Base-by-base conservation (phyloP, 1,140 invertebrate species). In the Drosophila kurseongensis region DNA sequence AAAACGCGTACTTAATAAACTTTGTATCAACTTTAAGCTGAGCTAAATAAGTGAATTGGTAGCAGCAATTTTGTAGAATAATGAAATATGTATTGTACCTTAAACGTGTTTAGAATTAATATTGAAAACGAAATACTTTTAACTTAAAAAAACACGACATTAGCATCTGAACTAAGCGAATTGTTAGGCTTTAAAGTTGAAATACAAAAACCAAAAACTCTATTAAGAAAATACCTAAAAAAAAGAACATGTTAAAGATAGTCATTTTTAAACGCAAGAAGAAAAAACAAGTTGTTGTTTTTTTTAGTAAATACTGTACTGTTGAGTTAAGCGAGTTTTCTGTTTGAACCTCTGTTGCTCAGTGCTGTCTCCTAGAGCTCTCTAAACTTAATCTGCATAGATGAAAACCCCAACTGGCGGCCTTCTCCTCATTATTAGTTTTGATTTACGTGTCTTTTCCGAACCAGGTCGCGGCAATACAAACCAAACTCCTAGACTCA, bases 1-100 rank as follows among this genome's bases (percentile, higher is more conserved):
- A 47, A 50, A 65, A 68, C 63, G 63, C 74, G 66, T 81, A 82
- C 78, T 82, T 79, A 82, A 76, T 57, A 67, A 86, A 86, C 82
- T 88, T 88, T 86, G 83, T 86, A 86, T 86, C 83, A 89, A 86
- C 83, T 86, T 88, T 86, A 86, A 86, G 84, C 84, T 89, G 84
- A 88, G 84, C 84, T 89, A 89, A 88, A 73, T 83, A 89, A 63
- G 59, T 78, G 66, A 75, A 80, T 66, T 77, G 67, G 74, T 89
- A 78, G 80, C 84, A 80, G 84, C 85, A 89, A 89, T 89, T 84
- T 89, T 90, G 84, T 89, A 89, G 80, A 80, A 80, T 88, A 89
- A 89, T 88, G 73, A 89, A 89, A 77, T 89, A 88, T 88, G 80
- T 88, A 88, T 86, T 83, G 83, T 86, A 86, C 83, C 83, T 86